Evolutionary conservation across 2,113 vertebrate species (phyloP).

Genomic region (Halcyon malimbica): DNA sequence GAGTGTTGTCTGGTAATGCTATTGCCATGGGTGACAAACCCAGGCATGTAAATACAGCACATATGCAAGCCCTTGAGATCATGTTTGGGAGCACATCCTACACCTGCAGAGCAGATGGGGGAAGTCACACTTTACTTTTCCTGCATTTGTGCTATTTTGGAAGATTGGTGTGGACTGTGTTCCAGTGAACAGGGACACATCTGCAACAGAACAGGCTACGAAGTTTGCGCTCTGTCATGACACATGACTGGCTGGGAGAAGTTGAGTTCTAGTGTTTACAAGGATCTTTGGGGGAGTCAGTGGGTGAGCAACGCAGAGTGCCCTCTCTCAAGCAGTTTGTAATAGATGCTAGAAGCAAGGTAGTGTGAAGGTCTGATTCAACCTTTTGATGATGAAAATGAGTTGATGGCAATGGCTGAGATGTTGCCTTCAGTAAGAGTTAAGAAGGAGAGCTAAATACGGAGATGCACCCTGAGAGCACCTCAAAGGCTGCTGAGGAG

Average conservation of each 20-base stretch:
- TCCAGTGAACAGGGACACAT: rapidly evolving
- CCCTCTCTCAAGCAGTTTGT: neutral
- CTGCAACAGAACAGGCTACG: neutral
- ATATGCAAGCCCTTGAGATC: rapidly evolving
- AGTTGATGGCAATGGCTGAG: neutral
- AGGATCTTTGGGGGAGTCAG: neutral
- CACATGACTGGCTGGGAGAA: neutral
- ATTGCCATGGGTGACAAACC: neutral
- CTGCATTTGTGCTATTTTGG: neutral
- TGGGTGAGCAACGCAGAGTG: neutral
- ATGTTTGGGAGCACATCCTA: neutral
- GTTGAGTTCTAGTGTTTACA: neutral
- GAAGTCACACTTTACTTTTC: neutral
- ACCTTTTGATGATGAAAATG: neutral
- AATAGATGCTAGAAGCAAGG: neutral
- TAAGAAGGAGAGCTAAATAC: neutral
- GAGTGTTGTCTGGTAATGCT: neutral
- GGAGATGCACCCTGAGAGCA: neutral
- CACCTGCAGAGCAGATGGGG: neutral
- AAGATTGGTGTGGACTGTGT: rapidly evolving
- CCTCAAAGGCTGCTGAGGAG: neutral
- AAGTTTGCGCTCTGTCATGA: neutral
- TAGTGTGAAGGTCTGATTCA: neutral
- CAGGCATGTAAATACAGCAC: neutral
- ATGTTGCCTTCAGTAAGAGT: neutral